Conservation (phyloP, 2,113 vertebrate genomes). For the Elachura formosa region DNA sequence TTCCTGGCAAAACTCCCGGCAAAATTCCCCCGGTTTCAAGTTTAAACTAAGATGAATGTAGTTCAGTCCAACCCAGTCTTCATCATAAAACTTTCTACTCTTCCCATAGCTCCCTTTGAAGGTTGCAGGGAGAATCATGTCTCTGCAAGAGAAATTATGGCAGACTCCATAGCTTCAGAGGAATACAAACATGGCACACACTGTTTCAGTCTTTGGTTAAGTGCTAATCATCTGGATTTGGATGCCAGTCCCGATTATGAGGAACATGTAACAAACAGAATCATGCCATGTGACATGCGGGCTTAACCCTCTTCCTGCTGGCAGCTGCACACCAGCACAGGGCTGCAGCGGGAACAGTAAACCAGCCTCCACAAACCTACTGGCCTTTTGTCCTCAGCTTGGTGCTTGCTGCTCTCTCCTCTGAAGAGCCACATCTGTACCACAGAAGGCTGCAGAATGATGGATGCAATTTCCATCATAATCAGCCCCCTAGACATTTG, state of each 20-base stretch:
- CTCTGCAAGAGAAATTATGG: not conserved
- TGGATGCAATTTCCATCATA: not conserved
- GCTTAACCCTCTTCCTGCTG: slow-evolving; percentile 41
- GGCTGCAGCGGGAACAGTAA: not conserved
- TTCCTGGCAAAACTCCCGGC: not conserved
- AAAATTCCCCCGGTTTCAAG: not conserved
- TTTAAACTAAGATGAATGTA: not conserved
- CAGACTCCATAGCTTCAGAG: not conserved
- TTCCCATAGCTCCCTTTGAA: not conserved
- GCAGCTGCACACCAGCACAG: not conserved
- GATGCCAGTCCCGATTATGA: not conserved
- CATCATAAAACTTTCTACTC: not conserved
- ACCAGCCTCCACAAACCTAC: not conserved
- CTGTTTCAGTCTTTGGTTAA: slow-evolving; percentile 27
- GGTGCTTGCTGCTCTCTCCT: not conserved
- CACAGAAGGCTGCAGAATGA: not conserved
- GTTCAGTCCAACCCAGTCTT: not conserved
- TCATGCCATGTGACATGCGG: fast-evolving
- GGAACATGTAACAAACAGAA: slow-evolving; percentile 23
- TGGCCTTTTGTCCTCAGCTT: not conserved
- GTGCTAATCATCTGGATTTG: slow-evolving; percentile 42
- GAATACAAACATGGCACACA: not conserved
- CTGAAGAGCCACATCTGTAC: not conserved
- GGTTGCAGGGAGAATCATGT: not conserved
- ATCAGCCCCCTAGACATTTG: not conserved